Percentiles rank a stretch among this genome's conserved stretches.
Conservation (phyloP, 2,888 invertebrate species). For the Oscheius myriophilus region DNA sequence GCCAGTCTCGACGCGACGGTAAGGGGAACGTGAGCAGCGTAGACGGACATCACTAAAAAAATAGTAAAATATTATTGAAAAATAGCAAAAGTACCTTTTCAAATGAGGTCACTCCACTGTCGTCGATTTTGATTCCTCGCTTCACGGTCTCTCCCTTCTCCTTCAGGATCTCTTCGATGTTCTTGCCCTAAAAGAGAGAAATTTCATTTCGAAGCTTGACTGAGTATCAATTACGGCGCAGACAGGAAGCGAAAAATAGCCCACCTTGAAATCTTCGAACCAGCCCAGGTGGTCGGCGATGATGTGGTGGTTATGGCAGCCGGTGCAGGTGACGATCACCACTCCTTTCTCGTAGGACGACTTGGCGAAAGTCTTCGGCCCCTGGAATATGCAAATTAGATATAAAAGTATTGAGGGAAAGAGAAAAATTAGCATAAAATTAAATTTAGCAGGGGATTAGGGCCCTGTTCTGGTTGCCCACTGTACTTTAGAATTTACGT, state of each 20-base stretch:
- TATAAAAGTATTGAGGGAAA: too few relatives aligned
- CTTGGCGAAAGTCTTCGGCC: slow-evolving; percentile 66
- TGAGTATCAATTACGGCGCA: too few relatives aligned
- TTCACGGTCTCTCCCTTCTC: slow-evolving; percentile 85
- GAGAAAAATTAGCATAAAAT: too few relatives aligned
- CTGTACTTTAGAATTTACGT: too few relatives aligned
- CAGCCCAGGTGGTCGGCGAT: slow-evolving; percentile 96
- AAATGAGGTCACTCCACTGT: slow-evolving; percentile 13
- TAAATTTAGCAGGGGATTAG: too few relatives aligned
- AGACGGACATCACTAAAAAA: slow-evolving; percentile 30
- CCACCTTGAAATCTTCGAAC: slow-evolving; percentile 80
- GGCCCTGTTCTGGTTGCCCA: too few relatives aligned
- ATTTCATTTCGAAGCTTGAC: too few relatives aligned
- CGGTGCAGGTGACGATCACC: slow-evolving; percentile 88
- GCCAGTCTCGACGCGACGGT: slow-evolving; percentile 41
- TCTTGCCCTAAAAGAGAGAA: slow-evolving; percentile 74
- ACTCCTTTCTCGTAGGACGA: slow-evolving; percentile 76
- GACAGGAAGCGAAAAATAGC: too few relatives aligned
- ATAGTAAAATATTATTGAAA: not conserved
- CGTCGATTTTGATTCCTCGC: slow-evolving; percentile 53
- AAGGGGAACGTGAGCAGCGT: slow-evolving; percentile 56
- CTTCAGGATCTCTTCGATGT: slow-evolving; percentile 89
- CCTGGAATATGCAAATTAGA: slow-evolving; percentile 45
- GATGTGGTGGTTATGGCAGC: slow-evolving; percentile 88
- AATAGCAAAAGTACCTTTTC: slow-evolving; percentile 10